Evolutionary conservation across 2,888 invertebrate genomes (phyloP), one percentile per base, ranked within the genome.

Genomic region (Drosophila conformis): DNA sequence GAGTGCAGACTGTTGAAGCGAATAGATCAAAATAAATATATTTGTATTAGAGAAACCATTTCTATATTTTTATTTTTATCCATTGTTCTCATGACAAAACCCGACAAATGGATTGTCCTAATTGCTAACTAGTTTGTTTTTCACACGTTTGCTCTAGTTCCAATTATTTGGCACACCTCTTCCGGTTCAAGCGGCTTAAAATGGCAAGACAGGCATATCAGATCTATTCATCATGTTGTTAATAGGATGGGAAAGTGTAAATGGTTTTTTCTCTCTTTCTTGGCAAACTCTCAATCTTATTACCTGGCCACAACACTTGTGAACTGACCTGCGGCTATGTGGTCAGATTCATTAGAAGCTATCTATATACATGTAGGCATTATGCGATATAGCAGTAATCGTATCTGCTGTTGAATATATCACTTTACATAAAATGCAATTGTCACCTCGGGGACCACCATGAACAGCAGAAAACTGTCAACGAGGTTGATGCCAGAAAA

Each of bases 121-220:
- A 90, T 81, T 79, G 56, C 58, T 29, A 29, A 57, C 60, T 69
- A 69, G 64, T 73, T 73, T 38, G 58, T 60, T 84, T 87, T 89
- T 87, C 90, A 87, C 87, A 87, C 90, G 80, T 90, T 78, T 76
- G 82, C 61, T 73, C 87, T 48, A 89, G 76, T 71, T 89, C 29
- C 54, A 84, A 84, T 79, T 82, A 63, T 18, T 35, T 29, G 33
- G 21, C 58, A 73, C 85, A 56, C 90, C 90, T 87, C 35, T 89
- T 90, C 84, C 90, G 72, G 82, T 27, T 61, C 64, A 53, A 46
- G 2, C 21, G 54, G 63, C 29, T 25, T 5, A 60, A 78, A 72
- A 64, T 84, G 48, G 72, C 79, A 76, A 64, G 46, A 68, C 35
- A 63, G 52, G 56, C 8, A 58, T 25, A 15, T 38, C 60, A 61